Evolutionary conservation across 2,888 invertebrate genomes (phyloP).

Genomic region (Stenurella melanura): DNA sequence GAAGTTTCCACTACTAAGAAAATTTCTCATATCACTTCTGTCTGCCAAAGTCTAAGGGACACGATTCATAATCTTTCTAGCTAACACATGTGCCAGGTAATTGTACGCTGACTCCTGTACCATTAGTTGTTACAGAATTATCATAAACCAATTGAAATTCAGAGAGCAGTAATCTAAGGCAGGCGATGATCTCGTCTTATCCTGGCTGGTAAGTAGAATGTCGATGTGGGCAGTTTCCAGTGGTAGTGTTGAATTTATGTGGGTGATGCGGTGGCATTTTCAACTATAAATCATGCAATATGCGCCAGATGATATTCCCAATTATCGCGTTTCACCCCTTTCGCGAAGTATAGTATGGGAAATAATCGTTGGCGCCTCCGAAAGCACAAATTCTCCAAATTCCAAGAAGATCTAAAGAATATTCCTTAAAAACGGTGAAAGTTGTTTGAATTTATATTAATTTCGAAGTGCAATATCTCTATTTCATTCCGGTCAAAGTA

Average conservation of each 20-base stretch:
- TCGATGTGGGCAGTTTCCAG: slow-evolving; percentile 32
- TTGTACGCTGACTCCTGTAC: no score
- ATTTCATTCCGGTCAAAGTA: no score
- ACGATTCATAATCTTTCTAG: no score
- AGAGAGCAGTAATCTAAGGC: slow-evolving; percentile 18
- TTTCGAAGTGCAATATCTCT: no score
- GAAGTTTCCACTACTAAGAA: no score
- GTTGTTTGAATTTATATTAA: no score
- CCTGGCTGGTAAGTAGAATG: slow-evolving; percentile 19
- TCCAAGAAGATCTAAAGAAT: background rate
- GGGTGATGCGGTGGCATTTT: slow-evolving; percentile 58
- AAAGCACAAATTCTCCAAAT: background rate
- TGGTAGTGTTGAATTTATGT: slow-evolving; percentile 58
- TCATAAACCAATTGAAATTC: slow-evolving; percentile 28
- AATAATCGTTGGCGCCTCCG: slow-evolving; percentile 5
- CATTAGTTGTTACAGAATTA: slow-evolving; percentile 13
- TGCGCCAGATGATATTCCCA: slow-evolving; percentile 64
- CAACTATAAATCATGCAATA: slow-evolving; percentile 64
- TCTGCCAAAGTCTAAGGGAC: no score
- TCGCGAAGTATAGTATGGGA: slow-evolving; percentile 18
- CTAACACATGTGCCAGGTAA: no score
- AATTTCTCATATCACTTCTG: no score
- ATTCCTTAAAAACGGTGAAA: no score
- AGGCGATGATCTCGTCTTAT: slow-evolving; percentile 31
- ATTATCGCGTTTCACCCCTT: slow-evolving; percentile 42